phyloP scores from a whole-genome alignment of 1,140 invertebrate species.

The Heliothis virescens region DNA sequence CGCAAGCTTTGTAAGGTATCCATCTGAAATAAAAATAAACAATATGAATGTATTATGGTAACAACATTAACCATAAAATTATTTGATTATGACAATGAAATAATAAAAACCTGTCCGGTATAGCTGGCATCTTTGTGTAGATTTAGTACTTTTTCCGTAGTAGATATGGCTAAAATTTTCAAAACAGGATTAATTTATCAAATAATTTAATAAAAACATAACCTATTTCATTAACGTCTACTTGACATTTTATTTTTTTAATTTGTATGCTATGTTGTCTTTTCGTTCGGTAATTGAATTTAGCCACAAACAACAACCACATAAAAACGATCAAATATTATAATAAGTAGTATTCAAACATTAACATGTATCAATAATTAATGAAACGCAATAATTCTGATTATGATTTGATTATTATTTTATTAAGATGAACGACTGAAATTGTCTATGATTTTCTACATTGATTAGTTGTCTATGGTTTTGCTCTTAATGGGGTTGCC shows the following conservation, averaged over 20 bases:
- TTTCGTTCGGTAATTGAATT: neutral
- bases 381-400: too few relatives aligned
- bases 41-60: conserved; percentile 5
- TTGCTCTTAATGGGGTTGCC: too few relatives aligned
- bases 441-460: too few relatives aligned
- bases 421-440: too few relatives aligned
- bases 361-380: too few relatives aligned
- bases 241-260: neutral
- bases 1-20: conserved; percentile 89
- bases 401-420: too few relatives aligned
- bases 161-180: neutral
- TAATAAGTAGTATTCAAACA: too few relatives aligned
- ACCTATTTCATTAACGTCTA: neutral
- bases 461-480: too few relatives aligned
- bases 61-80: neutral
- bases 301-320: too few relatives aligned
- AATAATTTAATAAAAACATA: conserved; percentile 10
- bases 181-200: neutral
- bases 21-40: conserved; percentile 86
- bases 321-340: too few relatives aligned
- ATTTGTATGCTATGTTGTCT: neutral
- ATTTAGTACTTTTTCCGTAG: neutral
- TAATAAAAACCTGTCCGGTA: conserved; percentile 69
- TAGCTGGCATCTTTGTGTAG: conserved; percentile 56
- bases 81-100: neutral